Conservation (phyloP, 2,888 invertebrate genomes). For the Limnephilus lunatus region DNA sequence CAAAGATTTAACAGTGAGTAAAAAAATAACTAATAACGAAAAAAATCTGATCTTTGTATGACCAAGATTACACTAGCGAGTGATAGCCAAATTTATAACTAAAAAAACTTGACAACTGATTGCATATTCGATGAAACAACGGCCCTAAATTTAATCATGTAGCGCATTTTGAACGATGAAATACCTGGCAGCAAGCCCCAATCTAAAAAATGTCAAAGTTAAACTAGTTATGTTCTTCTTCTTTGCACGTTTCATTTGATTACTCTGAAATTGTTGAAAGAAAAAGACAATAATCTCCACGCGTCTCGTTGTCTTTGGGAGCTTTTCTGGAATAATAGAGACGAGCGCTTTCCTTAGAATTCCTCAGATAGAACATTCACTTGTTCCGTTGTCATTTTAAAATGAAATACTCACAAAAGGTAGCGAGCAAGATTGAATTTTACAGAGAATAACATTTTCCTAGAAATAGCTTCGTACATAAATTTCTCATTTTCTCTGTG, state of each 20-base stretch:
- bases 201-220: background rate
- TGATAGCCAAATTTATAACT: too few species aligned
- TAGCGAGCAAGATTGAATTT: conserved; percentile 9
- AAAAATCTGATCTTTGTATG: too few species aligned
- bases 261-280: background rate
- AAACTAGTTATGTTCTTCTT: background rate
- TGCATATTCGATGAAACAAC: too few species aligned
- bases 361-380: background rate
- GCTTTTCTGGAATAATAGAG: background rate
- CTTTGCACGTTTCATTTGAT: conserved; percentile 13
- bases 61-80: too few species aligned
- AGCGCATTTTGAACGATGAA: background rate
- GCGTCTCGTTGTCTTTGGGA: background rate
- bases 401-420: background rate
- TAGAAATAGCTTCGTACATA: background rate
- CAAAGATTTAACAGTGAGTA: too few species aligned
- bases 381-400: conserved; percentile 8
- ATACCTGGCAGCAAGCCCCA: conserved; percentile 2
- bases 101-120: too few species aligned
- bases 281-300: background rate
- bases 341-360: background rate
- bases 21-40: too few species aligned
- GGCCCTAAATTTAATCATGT: too few species aligned
- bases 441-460: background rate
- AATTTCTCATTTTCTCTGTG: background rate